Conservation (phyloP, 2,113 vertebrate species). For the Oncorhynchus masou region DNA sequence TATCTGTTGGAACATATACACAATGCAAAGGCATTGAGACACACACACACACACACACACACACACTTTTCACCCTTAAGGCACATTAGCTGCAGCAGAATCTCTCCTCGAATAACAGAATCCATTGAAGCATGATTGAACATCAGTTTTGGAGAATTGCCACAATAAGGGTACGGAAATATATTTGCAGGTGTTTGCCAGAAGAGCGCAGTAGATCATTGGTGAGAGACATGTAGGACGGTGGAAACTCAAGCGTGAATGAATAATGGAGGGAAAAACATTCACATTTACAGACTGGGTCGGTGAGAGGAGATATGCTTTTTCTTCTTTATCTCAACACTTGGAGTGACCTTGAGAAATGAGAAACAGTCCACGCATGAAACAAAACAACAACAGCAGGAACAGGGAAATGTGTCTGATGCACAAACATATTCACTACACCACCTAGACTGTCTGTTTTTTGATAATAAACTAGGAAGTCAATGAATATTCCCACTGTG, state of each 20-base stretch:
- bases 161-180: slow-evolving; percentile 46
- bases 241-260: slow-evolving; percentile 32
- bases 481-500: slow-evolving; percentile 1
- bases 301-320: neutral
- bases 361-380: slow-evolving; percentile 36
- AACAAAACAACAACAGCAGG: slow-evolving; percentile 21
- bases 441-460: neutral
- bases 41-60: slow-evolving; percentile 14
- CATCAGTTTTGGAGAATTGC: slow-evolving; percentile 69
- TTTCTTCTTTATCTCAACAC: neutral
- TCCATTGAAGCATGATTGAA: slow-evolving; percentile 69
- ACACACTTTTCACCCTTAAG: slow-evolving; percentile 28
- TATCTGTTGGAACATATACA: slow-evolving; percentile 50
- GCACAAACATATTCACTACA: neutral
- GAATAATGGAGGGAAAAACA: slow-evolving; percentile 44
- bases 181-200: slow-evolving; percentile 61
- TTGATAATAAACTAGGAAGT: slow-evolving; percentile 12
- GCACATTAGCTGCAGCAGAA: slow-evolving; percentile 16
- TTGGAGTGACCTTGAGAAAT: slow-evolving; percentile 5
- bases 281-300: slow-evolving; percentile 30
- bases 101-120: slow-evolving; percentile 49
- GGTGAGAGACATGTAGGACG: neutral
- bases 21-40: neutral
- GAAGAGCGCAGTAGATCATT: slow-evolving; percentile 18
- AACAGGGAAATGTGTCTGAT: slow-evolving; percentile 17